Percentiles rank a stretch among this genome's conserved stretches.
These are phyloP conservation scores for Pterois miles DNA, from an alignment of 2,797 vertebrate genomes.

Conservation along the genomic window DNA sequence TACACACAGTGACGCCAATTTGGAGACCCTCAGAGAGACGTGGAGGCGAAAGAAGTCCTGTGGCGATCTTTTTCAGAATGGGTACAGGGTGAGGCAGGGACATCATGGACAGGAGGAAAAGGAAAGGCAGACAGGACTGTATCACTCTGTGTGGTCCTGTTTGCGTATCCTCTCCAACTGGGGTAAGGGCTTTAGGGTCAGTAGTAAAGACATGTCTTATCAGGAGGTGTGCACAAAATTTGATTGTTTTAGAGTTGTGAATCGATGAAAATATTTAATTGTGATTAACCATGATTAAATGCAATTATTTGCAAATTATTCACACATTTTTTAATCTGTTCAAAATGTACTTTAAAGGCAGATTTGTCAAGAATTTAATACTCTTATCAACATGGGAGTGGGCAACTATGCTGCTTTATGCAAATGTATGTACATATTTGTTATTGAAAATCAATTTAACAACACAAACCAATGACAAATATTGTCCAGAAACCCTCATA, in stretches of 20 bases:
- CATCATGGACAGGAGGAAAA: conserved; percentile 74
- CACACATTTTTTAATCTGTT: too few species aligned
- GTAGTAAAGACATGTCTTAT: not conserved
- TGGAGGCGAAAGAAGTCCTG: conserved; percentile 89
- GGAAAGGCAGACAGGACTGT: conserved; percentile 76
- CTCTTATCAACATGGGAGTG: too few species aligned
- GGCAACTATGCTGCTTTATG: too few species aligned
- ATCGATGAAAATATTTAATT: too few species aligned
- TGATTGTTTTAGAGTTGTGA: not conserved
- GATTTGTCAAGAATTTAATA: too few species aligned
- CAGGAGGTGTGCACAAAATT: not conserved
- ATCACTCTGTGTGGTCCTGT: conserved; percentile 82
- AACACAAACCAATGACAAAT: too few species aligned
- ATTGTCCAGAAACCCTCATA: accelerated
- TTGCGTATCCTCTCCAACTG: conserved; percentile 84
- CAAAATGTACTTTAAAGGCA: too few species aligned
- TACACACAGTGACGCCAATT: conserved; percentile 67
- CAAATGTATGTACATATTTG: too few species aligned
- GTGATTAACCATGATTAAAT: too few species aligned
- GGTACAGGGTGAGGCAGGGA: conserved; percentile 88
- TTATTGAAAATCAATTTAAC: too few species aligned
- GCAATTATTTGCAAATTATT: too few species aligned
- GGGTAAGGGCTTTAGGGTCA: conserved; percentile 86
- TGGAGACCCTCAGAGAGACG: conserved; percentile 76
- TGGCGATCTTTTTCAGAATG: conserved; percentile 91